Base-by-base conservation (phyloP, 2,888 invertebrate species). In the Acrocyrtus sp. region DNA sequence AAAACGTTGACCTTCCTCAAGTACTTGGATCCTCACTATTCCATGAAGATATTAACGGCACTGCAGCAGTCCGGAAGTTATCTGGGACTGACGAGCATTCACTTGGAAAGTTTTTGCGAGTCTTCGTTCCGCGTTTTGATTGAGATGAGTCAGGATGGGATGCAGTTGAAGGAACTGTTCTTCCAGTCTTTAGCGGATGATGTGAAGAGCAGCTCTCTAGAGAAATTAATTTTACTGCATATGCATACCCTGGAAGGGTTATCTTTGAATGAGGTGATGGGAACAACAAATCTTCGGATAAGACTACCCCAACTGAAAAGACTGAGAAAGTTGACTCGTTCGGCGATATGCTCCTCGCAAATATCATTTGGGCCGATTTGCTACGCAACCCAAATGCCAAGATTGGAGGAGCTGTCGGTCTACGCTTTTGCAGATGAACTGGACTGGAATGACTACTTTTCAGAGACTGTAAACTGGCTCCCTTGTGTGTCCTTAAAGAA, bases 371-470 rank as follows among this genome's bases (percentile, higher is more conserved):
- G 76, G 27, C 75, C 78, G 12, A 63, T 78, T 62, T 76, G 75
- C 45, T 76, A 70, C 27, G 56, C 68, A 2, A 67, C 53, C 22
- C 51, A 65, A 19, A 58, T 76, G 12, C 76, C 76, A 0, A 70
- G 41, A 43, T 51, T 78, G 19, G 67, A 73, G 29, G 66, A 66
- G 24, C 58, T 75, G 15, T 56, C 65, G 27, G 74, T 78, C 10
- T 72, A 66, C 21, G 75, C 75, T 5, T 76, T 72, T 45, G 76
- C 74, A 15, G 75, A 78, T 56, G 76, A 75, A 53, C 34, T 76
- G 51, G 62, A 69, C 17, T 78, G 76, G 76, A 67, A 63, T 41
- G 67, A 74, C 22, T 76, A 70, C 34, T 78, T 75, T 51, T 69
- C 75, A 0, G 73, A 74, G 12, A 63, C 43, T 2, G 69, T 76